phyloP scores from a whole-genome alignment of 2,113 vertebrate species.

The Bos taurus region ARS-UCD2.0 NC_037333.1:8721001-8721500 shows the following conservation, averaged over 20 bases:
- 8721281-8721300: not conserved
- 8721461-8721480: no score
- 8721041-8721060: not conserved
- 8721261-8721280: not conserved
- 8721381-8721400: not conserved
- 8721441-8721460: no score
- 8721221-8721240: not conserved
- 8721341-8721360: not conserved
- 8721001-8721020: not conserved
- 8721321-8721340: not conserved
- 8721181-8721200: not conserved
- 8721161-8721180: not conserved
- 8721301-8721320: not conserved
- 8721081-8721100: not conserved
- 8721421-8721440: no score
- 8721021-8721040: not conserved
- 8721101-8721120: not conserved
- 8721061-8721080: not conserved
- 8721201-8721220: not conserved
- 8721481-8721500: no score
- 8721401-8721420: not conserved
- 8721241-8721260: not conserved
- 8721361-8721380: not conserved
- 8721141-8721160: not conserved
- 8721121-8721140: not conserved